These are phyloP conservation scores for Hanleya hanleyi DNA, from an alignment of 2,888 invertebrate species.

Conservation along the genomic window DNA sequence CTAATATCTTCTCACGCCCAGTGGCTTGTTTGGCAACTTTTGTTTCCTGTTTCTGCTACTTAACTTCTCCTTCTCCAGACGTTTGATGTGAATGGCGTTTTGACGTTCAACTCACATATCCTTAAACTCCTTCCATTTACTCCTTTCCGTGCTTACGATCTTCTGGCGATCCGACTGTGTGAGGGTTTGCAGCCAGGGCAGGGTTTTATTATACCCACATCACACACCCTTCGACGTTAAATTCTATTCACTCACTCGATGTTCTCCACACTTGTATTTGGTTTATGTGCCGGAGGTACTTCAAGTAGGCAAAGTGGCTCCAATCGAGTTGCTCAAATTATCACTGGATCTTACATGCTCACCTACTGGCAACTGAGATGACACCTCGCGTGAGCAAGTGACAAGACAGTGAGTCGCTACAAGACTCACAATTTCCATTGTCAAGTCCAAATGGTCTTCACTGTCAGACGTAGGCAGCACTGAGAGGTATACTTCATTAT, in stretches of 20 bases:
- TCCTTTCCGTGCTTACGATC: background rate
- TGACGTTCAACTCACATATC: background rate
- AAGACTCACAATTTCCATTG: no score
- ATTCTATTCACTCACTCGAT: no score
- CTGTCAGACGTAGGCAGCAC: background rate
- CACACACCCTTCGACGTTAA: no score
- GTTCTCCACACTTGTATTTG: background rate
- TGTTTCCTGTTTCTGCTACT: background rate
- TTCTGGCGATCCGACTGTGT: background rate
- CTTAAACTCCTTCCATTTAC: background rate
- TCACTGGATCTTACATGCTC: background rate
- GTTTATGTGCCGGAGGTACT: background rate
- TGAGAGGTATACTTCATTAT: background rate
- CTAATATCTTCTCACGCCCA: background rate
- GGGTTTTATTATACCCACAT: background rate
- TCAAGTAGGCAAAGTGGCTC: background rate
- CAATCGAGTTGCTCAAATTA: background rate
- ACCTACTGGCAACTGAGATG: background rate
- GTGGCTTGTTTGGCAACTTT: background rate
- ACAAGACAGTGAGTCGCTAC: no score
- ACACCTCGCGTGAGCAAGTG: background rate
- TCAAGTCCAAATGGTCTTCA: background rate
- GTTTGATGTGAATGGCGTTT: background rate
- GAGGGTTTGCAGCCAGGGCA: background rate
- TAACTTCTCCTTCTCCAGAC: background rate